phyloP scores from a whole-genome alignment of 2,888 invertebrate genomes.

The Orchesellides sinensis region DNA sequence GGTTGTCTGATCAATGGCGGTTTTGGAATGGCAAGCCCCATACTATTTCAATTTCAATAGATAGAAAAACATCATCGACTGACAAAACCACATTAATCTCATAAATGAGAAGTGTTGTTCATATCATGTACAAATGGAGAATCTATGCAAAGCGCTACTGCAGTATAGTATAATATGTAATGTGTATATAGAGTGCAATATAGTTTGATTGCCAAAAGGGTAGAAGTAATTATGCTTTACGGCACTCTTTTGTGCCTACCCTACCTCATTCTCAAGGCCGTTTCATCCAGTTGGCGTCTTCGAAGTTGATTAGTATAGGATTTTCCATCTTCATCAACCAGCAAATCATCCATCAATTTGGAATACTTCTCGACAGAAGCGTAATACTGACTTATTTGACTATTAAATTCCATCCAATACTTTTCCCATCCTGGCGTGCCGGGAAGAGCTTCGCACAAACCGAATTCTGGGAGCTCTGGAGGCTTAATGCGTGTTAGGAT shows the following conservation, averaged over 20 bases:
- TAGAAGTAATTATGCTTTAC: no score
- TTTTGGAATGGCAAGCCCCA: conserved; percentile 29
- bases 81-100: neutral
- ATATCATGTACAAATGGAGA: no score
- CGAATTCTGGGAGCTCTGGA: conserved; percentile 33
- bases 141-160: no score
- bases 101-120: no score
- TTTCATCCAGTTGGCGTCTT: conserved; percentile 24
- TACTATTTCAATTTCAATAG: conserved; percentile 7
- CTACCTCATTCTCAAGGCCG: conserved; percentile 29
- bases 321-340: conserved; percentile 34
- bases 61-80: neutral
- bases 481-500: conserved; percentile 8
- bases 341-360: conserved; percentile 23
- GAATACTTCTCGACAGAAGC: conserved; percentile 27
- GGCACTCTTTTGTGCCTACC: no score
- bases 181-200: neutral
- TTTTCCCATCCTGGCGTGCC: conserved; percentile 33
- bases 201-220: neutral
- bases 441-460: conserved; percentile 37
- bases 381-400: conserved; percentile 34
- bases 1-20: conserved; percentile 41
- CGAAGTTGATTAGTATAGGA: conserved; percentile 2
- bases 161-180: no score
- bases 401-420: conserved; percentile 41